phyloP scores from a whole-genome alignment of 1,140 invertebrate genomes.

The Grapholita molesta region DNA sequence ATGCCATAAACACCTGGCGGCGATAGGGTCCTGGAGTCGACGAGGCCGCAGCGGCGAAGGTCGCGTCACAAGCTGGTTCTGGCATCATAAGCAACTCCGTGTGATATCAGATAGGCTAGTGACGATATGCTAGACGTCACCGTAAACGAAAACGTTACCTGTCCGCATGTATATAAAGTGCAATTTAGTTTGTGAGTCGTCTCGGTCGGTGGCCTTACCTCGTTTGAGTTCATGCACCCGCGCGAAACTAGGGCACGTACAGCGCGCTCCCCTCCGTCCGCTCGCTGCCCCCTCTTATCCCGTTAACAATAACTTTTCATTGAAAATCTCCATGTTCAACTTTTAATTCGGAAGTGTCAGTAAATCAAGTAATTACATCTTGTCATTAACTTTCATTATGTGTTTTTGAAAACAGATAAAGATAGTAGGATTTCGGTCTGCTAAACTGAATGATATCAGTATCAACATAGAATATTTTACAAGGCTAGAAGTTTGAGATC shows the following conservation, averaged over 20 bases:
- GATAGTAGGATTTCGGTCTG: too few relatives aligned
- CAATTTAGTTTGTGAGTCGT: constrained; percentile 37
- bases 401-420: too few relatives aligned
- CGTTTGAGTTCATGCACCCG: constrained; percentile 76
- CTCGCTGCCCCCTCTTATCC: constrained; percentile 37
- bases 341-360: constrained; percentile 31
- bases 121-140: constrained; percentile 53
- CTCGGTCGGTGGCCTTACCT: constrained; percentile 76
- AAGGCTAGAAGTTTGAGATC: too few relatives aligned
- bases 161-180: constrained; percentile 35
- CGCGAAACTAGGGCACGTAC: constrained; percentile 73
- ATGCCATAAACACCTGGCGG: constrained; percentile 8
- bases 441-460: too few relatives aligned
- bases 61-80: constrained; percentile 65
- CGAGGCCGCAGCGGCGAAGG: constrained; percentile 66
- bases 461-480: too few relatives aligned
- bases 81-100: constrained; percentile 63
- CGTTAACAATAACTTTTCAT: constrained; percentile 67
- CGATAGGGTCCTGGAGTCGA: constrained; percentile 26
- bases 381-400: neutral
- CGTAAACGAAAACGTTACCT: constrained; percentile 37
- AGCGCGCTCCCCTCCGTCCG: constrained; percentile 55
- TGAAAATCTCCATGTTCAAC: constrained; percentile 51
- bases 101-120: constrained; percentile 62
- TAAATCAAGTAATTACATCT: constrained; percentile 5